These are phyloP conservation scores for Sebastes dallii DNA, from an alignment of 2,797 vertebrate species.

Conservation along the genomic window DNA sequence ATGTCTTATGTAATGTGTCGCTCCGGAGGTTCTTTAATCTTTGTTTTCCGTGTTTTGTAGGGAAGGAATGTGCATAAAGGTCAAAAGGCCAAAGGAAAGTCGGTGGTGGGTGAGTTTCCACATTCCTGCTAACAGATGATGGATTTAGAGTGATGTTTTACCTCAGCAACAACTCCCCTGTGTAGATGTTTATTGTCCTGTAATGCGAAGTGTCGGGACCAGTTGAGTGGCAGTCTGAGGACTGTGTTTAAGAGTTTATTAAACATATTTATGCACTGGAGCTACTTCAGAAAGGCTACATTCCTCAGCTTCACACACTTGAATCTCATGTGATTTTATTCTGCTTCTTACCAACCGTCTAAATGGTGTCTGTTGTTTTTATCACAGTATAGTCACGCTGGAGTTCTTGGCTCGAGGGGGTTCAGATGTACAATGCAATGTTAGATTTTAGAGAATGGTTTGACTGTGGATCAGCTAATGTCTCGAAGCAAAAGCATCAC, in stretches of 20 bases:
- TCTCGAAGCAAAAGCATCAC: conserved; percentile 53
- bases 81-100: conserved; percentile 3
- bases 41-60: background rate
- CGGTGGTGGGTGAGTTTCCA: conserved; percentile 13
- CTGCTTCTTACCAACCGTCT: background rate
- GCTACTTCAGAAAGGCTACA: background rate
- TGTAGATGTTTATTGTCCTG: background rate
- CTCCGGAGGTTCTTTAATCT: conserved; percentile 36
- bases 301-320: background rate
- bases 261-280: background rate
- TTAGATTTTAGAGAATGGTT: conserved; percentile 24
- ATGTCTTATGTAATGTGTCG: conserved; percentile 49
- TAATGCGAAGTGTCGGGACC: background rate
- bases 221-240: background rate
- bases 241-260: background rate
- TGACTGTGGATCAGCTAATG: conserved; percentile 18
- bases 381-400: conserved; percentile 38
- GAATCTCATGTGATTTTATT: conserved; percentile 49
- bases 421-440: conserved; percentile 20
- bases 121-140: conserved; percentile 41
- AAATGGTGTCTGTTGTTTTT: conserved; percentile 47
- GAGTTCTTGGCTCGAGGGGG: conserved; percentile 22
- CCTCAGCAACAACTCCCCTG: background rate
- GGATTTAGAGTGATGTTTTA: conserved; percentile 19
- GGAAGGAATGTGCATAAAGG: conserved; percentile 46